A percentile compares a stretch with the other conserved stretches of the same genome.
Evolutionary conservation across 1,140 invertebrate species (phyloP).

Genomic region (Heterodera schachtii): DNA sequence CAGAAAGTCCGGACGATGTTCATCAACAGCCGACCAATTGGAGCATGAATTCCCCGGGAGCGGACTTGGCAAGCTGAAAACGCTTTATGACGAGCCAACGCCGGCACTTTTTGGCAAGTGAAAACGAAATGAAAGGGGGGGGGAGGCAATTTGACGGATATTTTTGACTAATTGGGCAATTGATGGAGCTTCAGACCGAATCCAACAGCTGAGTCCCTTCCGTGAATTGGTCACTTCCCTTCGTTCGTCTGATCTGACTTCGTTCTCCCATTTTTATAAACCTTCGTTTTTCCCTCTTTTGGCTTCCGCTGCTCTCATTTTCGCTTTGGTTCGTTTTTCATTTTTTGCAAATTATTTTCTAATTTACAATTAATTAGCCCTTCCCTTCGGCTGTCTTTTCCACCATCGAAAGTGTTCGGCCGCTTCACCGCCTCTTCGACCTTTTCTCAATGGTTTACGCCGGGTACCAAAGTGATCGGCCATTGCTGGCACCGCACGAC

Average conservation of each 20-base stretch:
- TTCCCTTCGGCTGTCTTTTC: slow-evolving; percentile 22
- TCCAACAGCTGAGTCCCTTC: slow-evolving; percentile 5
- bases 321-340: slow-evolving; percentile 26
- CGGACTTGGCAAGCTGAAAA: slow-evolving; percentile 9
- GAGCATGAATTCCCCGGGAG: slow-evolving; percentile 19
- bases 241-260: neutral
- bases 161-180: neutral
- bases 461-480: neutral
- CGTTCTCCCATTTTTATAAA: slow-evolving; percentile 26
- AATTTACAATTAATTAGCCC: slow-evolving; percentile 37
- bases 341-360: slow-evolving; percentile 10
- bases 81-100: slow-evolving; percentile 24
- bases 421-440: slow-evolving; percentile 37
- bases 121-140: neutral
- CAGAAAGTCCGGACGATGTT: slow-evolving; percentile 17
- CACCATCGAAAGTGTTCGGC: slow-evolving; percentile 38
- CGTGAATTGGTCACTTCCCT: slow-evolving; percentile 36
- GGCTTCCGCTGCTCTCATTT: slow-evolving; percentile 25
- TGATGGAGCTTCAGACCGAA: slow-evolving; percentile 28
- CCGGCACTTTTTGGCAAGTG: slow-evolving; percentile 34
- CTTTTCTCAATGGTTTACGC: slow-evolving; percentile 34
- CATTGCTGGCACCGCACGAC: slow-evolving; percentile 23
- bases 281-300: slow-evolving; percentile 31
- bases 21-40: neutral
- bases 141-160: too few relatives aligned